These are phyloP conservation scores for Merodon equestris DNA, from an alignment of 2,888 invertebrate genomes.

Conservation along the genomic window DNA sequence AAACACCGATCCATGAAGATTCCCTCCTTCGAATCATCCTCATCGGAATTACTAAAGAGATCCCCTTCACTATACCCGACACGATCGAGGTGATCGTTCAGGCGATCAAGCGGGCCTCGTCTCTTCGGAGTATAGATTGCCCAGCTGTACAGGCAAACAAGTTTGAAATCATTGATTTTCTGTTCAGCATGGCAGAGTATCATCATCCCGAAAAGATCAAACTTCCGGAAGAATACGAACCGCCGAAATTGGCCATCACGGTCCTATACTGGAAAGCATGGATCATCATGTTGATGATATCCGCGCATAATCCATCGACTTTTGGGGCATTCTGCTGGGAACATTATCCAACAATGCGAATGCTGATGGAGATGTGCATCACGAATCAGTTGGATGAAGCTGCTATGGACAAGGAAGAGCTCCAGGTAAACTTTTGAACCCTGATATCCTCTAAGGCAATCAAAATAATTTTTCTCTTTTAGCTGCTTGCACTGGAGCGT, in stretches of 20 bases:
- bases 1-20: constrained; percentile 92
- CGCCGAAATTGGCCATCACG: constrained; percentile 94
- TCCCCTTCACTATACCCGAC: constrained; percentile 89
- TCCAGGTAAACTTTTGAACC: constrained; percentile 79
- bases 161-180: constrained; percentile 91
- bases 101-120: constrained; percentile 90
- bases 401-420: constrained; percentile 83
- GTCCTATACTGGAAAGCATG: constrained; percentile 97
- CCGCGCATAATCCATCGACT: constrained; percentile 93
- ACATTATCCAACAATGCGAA: constrained; percentile 92
- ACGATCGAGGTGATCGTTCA: constrained; percentile 92
- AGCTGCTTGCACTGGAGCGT: constrained; percentile 84
- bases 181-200: constrained; percentile 94
- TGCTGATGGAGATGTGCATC: constrained; percentile 97
- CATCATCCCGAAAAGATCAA: constrained; percentile 95
- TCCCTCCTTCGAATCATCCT: constrained; percentile 89
- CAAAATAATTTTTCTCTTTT: constrained; percentile 45
- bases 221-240: constrained; percentile 88
- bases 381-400: constrained; percentile 85
- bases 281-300: constrained; percentile 90
- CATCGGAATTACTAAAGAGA: constrained; percentile 87
- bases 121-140: constrained; percentile 85
- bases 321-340: constrained; percentile 94
- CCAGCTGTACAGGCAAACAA: constrained; percentile 88
- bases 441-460: neutral